Conservation (phyloP, 2,797 vertebrate species). For the Lophius americanus region DNA sequence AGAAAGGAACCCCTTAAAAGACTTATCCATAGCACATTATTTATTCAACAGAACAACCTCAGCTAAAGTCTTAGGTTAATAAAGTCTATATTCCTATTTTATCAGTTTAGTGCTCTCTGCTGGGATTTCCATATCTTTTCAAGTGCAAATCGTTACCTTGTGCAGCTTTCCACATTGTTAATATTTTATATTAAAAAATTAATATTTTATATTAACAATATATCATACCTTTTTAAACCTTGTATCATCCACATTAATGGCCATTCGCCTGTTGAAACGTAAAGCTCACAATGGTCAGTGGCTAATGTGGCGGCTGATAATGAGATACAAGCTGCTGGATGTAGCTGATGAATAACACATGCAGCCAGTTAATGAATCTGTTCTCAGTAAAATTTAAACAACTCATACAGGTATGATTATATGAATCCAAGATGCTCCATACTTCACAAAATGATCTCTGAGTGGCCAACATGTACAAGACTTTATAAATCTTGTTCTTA, state of each 20-base stretch:
- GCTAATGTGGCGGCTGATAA: constrained; percentile 37
- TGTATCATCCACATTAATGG: constrained; percentile 7
- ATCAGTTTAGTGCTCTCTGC: constrained; percentile 6
- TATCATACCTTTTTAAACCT: constrained; percentile 12
- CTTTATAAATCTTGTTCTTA: no score
- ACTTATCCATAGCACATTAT: neutral
- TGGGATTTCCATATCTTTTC: constrained; percentile 8
- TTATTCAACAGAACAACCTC: neutral
- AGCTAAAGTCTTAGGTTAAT: neutral
- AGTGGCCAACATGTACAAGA: neutral
- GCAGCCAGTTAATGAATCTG: constrained; percentile 21
- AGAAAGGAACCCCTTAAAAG: neutral
- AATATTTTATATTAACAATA: constrained; percentile 29
- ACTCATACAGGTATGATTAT: neutral
- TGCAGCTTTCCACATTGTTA: constrained; percentile 2
- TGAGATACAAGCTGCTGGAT: constrained; percentile 13
- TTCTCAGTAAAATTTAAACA: neutral
- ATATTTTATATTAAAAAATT: constrained; percentile 16
- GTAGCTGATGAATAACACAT: constrained; percentile 23
- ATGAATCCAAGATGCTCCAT: neutral
- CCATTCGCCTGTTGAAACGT: constrained; percentile 13
- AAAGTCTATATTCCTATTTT: neutral
- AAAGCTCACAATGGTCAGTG: neutral
- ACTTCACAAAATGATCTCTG: neutral
- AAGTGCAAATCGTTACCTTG: constrained; percentile 26